Conservation (phyloP, 2,797 vertebrate species). For the Lepilemur ruficaudatus region DNA sequence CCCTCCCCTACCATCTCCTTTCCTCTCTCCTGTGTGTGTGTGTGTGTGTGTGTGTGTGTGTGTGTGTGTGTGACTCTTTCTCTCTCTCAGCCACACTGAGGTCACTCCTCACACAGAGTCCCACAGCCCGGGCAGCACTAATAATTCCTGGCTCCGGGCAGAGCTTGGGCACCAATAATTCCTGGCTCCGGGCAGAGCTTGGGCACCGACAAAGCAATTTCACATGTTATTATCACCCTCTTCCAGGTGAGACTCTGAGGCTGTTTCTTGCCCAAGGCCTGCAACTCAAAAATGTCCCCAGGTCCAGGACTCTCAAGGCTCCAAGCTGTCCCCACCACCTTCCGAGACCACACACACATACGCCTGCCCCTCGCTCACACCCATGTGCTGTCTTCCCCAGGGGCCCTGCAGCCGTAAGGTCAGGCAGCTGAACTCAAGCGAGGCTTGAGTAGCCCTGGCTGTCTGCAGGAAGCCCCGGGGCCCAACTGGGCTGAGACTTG, state of each 20-base stretch:
- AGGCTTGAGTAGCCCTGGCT: not conserved
- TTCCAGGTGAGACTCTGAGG: not conserved
- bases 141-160: not conserved
- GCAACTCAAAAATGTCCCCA: not conserved
- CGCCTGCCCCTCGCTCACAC: accelerated
- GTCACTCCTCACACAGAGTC: accelerated
- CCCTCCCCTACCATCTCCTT: not conserved
- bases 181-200: not conserved
- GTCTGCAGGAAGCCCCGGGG: not conserved
- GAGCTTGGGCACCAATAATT: not conserved
- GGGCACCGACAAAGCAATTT: not conserved
- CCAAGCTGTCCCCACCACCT: not conserved
- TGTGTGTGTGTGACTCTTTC: not conserved
- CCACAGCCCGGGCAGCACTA: not conserved
- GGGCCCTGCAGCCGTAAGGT: not conserved
- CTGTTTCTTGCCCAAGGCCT: not conserved
- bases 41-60: no score
- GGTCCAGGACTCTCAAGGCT: not conserved
- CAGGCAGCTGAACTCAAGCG: not conserved
- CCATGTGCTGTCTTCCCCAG: not conserved
- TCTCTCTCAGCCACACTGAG: not conserved
- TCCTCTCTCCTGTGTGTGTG: not conserved
- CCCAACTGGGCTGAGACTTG: not conserved
- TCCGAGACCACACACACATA: not conserved
- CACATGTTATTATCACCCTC: not conserved